phyloP scores from a whole-genome alignment of 2,113 vertebrate species.

The Chinchilla lanigera region DNA sequence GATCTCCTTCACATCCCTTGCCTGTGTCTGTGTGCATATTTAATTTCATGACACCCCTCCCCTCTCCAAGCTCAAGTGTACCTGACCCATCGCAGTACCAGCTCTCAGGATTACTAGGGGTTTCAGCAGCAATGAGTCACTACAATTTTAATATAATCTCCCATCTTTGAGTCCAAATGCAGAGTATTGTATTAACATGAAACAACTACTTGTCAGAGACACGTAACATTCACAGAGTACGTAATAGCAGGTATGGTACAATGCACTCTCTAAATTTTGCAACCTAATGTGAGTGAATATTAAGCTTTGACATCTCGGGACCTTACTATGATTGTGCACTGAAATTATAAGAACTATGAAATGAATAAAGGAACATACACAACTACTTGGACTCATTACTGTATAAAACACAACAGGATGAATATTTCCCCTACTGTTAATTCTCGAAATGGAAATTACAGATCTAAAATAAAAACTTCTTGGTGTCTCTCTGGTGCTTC shows the following conservation, averaged over 20 bases:
- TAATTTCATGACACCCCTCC: not conserved
- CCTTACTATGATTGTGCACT: not conserved
- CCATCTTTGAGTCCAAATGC: not conserved
- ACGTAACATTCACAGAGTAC: not conserved
- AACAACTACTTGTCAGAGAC: not conserved
- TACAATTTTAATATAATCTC: not conserved
- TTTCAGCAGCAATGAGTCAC: not conserved
- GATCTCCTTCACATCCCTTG: not conserved
- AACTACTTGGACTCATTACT: not conserved
- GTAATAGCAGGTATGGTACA: not conserved
- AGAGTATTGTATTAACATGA: not conserved
- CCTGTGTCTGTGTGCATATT: not conserved
- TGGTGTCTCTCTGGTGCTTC: not conserved
- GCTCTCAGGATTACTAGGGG: no score
- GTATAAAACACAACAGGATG: not conserved
- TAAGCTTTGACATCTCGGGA: not conserved
- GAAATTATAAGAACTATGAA: slow-evolving; percentile 52
- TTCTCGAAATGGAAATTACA: not conserved
- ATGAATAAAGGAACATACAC: not conserved
- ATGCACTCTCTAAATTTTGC: not conserved
- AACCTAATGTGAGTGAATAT: not conserved
- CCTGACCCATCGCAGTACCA: not conserved
- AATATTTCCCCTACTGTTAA: slow-evolving; percentile 6
- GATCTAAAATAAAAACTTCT: not conserved
- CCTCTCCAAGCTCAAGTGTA: not conserved